A percentile compares a stretch with the other conserved stretches of the same genome.
Evolutionary conservation across 2,888 invertebrate genomes (phyloP).

Genomic region (Nycteola revayana): DNA sequence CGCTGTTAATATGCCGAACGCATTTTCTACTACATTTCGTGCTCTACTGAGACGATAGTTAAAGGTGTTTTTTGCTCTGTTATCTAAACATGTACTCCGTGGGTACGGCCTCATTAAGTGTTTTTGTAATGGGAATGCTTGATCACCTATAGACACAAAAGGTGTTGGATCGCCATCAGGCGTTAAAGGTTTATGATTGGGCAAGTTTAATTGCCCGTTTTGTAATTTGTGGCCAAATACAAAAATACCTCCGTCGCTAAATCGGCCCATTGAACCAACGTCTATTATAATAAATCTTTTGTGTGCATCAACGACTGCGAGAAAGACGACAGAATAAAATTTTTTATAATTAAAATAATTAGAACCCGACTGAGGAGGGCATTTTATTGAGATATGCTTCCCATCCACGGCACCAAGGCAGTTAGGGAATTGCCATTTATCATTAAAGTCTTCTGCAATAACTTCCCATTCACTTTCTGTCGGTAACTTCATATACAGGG

Average conservation of each 20-base stretch:
- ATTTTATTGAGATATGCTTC: conserved; percentile 18
- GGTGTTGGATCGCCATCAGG: conserved; percentile 5
- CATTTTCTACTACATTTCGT: conserved; percentile 2
- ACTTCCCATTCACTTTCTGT: conserved; percentile 18
- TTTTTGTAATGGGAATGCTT: conserved; percentile 5
- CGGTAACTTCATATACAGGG: conserved; percentile 15
- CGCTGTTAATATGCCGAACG: conserved; percentile 3
- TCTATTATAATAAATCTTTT: conserved; percentile 20
- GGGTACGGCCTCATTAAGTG: conserved; percentile 8
- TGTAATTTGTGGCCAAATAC: conserved; percentile 9
- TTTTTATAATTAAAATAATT: conserved; percentile 22
- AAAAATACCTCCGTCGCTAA: conserved; percentile 24
- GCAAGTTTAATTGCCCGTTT: conserved; percentile 14
- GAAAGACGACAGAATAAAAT: conserved; percentile 14
- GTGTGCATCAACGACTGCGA: conserved; percentile 18
- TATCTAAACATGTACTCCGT: background rate
- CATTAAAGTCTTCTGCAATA: conserved; percentile 24
- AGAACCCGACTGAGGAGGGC: conserved; percentile 12
- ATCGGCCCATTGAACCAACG: conserved; percentile 23
- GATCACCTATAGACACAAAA: conserved; percentile 11
- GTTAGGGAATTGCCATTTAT: conserved; percentile 20
- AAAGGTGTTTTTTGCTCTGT: background rate
- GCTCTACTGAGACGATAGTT: conserved; percentile 5
- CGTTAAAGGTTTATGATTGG: conserved; percentile 23
- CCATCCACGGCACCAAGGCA: conserved; percentile 15